Conservation (phyloP, 2,113 vertebrate genomes). For the Tursiops truncatus region DNA sequence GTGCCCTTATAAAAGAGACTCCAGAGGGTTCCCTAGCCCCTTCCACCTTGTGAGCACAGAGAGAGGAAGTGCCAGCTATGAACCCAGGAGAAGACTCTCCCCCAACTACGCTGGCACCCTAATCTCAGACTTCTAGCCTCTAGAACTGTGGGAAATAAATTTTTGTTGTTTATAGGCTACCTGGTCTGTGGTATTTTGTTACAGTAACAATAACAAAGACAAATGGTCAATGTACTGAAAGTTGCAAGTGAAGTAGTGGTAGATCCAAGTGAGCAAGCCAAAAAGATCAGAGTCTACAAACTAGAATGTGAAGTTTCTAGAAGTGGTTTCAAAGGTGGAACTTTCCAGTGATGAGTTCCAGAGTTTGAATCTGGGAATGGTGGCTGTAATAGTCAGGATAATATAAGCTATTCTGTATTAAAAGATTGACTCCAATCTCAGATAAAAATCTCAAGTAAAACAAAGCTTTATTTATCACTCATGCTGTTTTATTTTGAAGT, state of each 20-base stretch:
- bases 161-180: background rate
- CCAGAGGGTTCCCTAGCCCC: background rate
- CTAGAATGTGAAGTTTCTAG: background rate
- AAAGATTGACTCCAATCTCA: background rate
- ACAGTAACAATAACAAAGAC: background rate
- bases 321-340: background rate
- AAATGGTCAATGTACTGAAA: background rate
- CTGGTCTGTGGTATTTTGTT: background rate
- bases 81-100: background rate
- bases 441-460: background rate
- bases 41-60: background rate
- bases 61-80: background rate
- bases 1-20: background rate
- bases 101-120: background rate
- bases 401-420: background rate
- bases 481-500: background rate
- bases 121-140: background rate
- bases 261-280: background rate
- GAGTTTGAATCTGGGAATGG: background rate
- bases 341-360: background rate
- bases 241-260: background rate
- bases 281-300: background rate
- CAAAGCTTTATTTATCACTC: background rate
- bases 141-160: background rate
- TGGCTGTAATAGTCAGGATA: background rate